These are phyloP conservation scores for Eupithecia centaureata DNA, from an alignment of 2,888 invertebrate genomes.

Conservation along the genomic window DNA sequence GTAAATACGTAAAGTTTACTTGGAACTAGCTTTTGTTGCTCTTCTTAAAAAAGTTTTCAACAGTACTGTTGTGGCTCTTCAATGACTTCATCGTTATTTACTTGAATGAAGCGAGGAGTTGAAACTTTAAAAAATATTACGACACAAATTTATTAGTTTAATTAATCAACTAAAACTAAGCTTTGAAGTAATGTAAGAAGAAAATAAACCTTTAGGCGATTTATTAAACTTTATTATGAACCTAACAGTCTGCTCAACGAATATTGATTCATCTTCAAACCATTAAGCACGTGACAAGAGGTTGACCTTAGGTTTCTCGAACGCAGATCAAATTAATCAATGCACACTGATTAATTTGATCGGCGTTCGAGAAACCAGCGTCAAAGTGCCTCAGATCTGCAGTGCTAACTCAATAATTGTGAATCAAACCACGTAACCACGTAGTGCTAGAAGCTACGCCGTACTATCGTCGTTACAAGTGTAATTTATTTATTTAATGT, in stretches of 20 bases:
- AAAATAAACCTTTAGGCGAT: no score
- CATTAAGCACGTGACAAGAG: neutral
- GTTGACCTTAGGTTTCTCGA: no score
- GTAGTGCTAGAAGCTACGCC: conserved; percentile 37
- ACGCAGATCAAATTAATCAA: no score
- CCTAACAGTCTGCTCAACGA: neutral
- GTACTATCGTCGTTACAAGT: conserved; percentile 52
- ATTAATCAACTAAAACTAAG: no score
- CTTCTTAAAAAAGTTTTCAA: neutral
- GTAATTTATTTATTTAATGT: no score
- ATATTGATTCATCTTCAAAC: neutral
- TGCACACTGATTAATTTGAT: neutral
- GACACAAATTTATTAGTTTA: no score
- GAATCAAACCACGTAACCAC: conserved; percentile 44
- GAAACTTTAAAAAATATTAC: no score
- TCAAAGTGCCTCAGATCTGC: neutral
- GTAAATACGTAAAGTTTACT: neutral
- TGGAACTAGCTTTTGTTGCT: neutral
- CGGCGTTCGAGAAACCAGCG: neutral
- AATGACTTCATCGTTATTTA: neutral
- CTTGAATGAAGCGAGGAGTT: neutral
- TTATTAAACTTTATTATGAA: no score
- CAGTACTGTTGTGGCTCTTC: neutral
- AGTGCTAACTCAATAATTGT: conserved; percentile 41
- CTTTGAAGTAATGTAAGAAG: no score